Evolutionary conservation across 2,797 vertebrate genomes (phyloP).

Genomic region (Leucoraja ocellata): DNA sequence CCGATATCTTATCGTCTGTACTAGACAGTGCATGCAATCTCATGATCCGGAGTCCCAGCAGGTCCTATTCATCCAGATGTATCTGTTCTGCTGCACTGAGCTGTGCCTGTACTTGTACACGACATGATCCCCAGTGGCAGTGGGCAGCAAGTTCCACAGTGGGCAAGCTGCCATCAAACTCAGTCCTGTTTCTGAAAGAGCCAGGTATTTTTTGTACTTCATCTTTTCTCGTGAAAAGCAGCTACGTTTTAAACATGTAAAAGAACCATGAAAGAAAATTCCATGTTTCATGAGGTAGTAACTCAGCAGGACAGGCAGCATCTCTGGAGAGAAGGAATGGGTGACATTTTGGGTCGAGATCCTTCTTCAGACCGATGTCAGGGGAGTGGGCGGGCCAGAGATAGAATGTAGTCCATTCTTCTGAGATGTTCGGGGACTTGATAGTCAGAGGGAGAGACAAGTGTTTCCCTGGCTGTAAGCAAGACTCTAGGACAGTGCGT

Average conservation of each 20-base stretch:
- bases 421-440: too few relatives aligned
- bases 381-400: too few relatives aligned
- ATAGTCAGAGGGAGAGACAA: too few relatives aligned
- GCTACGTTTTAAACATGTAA: background rate
- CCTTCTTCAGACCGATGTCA: too few relatives aligned
- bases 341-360: too few relatives aligned
- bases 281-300: background rate
- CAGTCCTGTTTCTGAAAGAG: background rate
- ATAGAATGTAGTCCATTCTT: too few relatives aligned
- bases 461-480: too few relatives aligned
- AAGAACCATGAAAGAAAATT: background rate
- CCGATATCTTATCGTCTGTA: background rate
- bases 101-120: background rate
- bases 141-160: background rate
- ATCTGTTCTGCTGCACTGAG: background rate
- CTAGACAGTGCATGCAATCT: background rate
- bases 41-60: background rate
- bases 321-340: too few relatives aligned
- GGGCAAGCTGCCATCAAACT: background rate
- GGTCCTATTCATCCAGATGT: background rate
- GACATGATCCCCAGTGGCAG: background rate
- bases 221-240: background rate
- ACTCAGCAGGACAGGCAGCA: too few relatives aligned
- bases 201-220: conserved; percentile 4
- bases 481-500: too few relatives aligned